Percentiles rank a stretch among this genome's conserved stretches.
Conservation (phyloP, 1,140 invertebrate genomes). For the Eulimnadia texana region DNA sequence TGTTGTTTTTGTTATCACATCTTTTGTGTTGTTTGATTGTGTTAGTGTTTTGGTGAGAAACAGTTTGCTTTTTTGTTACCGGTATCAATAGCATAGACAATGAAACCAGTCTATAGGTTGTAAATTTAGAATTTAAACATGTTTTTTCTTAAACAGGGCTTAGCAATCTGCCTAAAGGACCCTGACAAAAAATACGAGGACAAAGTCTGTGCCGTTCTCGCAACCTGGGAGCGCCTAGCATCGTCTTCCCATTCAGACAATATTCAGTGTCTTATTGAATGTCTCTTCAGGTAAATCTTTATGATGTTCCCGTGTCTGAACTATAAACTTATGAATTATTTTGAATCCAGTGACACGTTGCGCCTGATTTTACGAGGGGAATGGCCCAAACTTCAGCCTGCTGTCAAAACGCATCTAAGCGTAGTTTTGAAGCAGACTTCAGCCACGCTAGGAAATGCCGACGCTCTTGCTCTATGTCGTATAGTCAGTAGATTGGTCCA, state of each 20-base stretch:
- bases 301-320: neutral
- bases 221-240: constrained; percentile 39
- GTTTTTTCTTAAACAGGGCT: too few species aligned
- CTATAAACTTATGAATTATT: neutral
- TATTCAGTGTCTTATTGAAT: constrained; percentile 36
- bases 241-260: constrained; percentile 32
- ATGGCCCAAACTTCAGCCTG: constrained; percentile 35
- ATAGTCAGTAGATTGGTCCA: constrained; percentile 32
- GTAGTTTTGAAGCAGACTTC: constrained; percentile 35
- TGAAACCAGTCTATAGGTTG: too few species aligned
- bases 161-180: constrained; percentile 37
- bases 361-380: constrained; percentile 38
- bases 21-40: too few species aligned
- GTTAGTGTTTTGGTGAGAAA: too few species aligned
- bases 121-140: too few species aligned
- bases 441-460: constrained; percentile 28
- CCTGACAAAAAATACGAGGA: constrained; percentile 39
- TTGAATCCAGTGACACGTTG: constrained; percentile 29
- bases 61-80: too few species aligned
- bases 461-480: constrained; percentile 30
- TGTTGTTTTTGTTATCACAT: too few species aligned
- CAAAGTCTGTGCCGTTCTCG: constrained; percentile 39
- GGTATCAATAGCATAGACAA: too few species aligned
- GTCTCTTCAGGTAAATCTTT: constrained; percentile 34
- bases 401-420: constrained; percentile 36